Evolutionary conservation across 2,113 vertebrate genomes (phyloP), one percentile per base, ranked within the genome.

Genomic region (Limnothrissa miodon): DNA sequence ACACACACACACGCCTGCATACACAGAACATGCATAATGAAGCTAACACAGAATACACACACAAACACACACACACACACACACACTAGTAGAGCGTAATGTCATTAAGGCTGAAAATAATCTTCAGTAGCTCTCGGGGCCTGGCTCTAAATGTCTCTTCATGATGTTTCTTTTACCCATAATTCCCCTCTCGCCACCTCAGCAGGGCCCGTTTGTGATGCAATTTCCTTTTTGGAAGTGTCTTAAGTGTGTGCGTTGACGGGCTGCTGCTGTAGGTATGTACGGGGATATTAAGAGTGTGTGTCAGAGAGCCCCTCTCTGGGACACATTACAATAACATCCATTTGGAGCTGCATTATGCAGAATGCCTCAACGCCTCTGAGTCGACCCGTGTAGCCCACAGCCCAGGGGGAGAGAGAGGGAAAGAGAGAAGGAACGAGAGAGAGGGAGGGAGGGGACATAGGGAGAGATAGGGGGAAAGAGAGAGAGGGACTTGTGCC

Each of bases 261-360:
- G n/a, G n/a, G n/a, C n/a, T n/a, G n/a, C 90, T 85, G 83, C 89
- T 92, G 87, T 90, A 84, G 85, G 83, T 85, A 84, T n/a, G 48
- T 36, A 78, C 80, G 83, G 44, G 86, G 80, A 85, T 78, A 80
- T 70, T 48, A 80, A 70, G 39, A 15, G 9, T 0, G 84, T 39
- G 83, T 87, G 85, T 85, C 83, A 89, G 82, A 44, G 66, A 89
- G 83, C 21, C 59, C 51, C 74, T 33, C 45, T 46, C 48, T 79
- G 46, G n/a, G 15, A 86, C 1, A 78, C 81, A 91, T 78, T 86
- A 84, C 84, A 90, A 86, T 85, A 88, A 84, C 87, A 87, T 89
- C 81, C 79, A 83, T 89, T 89, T 86, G 80, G 85, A 89, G 87
- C 90, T 92, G 85, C 85, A 88, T 91, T 91, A 91, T 92, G 87